These are phyloP conservation scores for Drosophila robusta DNA, from an alignment of 2,888 invertebrate species.

Conservation along the genomic window DNA sequence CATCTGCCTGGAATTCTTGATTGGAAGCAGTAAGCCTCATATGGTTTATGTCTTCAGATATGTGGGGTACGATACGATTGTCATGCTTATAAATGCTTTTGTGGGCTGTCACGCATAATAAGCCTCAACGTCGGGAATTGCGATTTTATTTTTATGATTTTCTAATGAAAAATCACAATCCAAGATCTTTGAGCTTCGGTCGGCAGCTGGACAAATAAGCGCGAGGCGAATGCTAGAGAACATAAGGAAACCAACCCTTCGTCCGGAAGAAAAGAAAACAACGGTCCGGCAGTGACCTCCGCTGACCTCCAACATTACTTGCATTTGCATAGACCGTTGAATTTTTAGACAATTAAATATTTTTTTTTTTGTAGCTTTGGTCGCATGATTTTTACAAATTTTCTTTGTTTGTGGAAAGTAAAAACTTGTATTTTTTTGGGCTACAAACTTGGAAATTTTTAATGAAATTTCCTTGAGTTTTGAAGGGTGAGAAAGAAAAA, in stretches of 20 bases:
- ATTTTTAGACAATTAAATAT: slow-evolving; percentile 46
- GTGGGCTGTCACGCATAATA: slow-evolving; percentile 78
- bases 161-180: slow-evolving; percentile 69
- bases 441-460: slow-evolving; percentile 52
- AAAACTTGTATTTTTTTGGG: slow-evolving; percentile 64
- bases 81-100: slow-evolving; percentile 57
- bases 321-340: slow-evolving; percentile 79
- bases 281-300: slow-evolving; percentile 75
- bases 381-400: slow-evolving; percentile 58
- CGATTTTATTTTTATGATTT: slow-evolving; percentile 76
- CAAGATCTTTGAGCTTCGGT: slow-evolving; percentile 56
- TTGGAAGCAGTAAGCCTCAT: slow-evolving; percentile 31
- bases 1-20: slow-evolving; percentile 57
- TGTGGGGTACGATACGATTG: slow-evolving; percentile 59
- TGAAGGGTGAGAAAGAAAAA: slow-evolving; percentile 27
- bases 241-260: slow-evolving; percentile 72
- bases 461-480: slow-evolving; percentile 45
- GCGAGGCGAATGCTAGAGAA: not conserved
- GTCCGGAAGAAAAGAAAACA: slow-evolving; percentile 44
- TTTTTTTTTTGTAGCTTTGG: slow-evolving; percentile 12
- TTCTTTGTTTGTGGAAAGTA: slow-evolving; percentile 21
- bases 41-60: slow-evolving; percentile 42
- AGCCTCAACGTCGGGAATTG: slow-evolving; percentile 50
- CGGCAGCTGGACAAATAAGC: slow-evolving; percentile 63
- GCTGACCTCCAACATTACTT: slow-evolving; percentile 77